Percentiles rank a stretch among this genome's conserved stretches.
Conservation (phyloP, 2,888 invertebrate genomes). For the Vesta saturnalis region DNA sequence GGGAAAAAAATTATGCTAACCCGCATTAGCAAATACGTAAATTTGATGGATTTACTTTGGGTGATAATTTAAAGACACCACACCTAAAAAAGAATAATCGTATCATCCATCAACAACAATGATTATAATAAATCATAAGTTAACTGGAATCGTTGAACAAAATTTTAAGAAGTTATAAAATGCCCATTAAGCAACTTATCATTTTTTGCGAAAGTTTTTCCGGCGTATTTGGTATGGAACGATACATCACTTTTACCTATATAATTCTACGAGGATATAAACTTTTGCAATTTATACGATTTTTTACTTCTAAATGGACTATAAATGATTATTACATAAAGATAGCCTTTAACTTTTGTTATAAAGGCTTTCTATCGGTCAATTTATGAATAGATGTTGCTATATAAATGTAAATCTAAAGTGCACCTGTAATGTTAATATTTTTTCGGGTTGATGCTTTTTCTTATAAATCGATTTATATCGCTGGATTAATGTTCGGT, state of each 20-base stretch:
- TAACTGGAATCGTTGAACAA: constrained; percentile 6
- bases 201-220: neutral
- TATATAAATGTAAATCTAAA: too few species aligned
- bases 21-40: neutral
- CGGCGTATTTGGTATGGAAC: constrained; percentile 5
- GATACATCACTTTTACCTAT: constrained; percentile 36
- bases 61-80: neutral
- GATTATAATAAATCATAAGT: constrained; percentile 4
- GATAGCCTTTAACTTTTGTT: neutral
- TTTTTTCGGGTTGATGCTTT: too few species aligned
- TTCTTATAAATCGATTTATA: too few species aligned
- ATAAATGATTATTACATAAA: neutral
- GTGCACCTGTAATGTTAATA: too few species aligned
- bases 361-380: too few species aligned
- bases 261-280: constrained; percentile 17
- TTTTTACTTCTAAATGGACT: neutral
- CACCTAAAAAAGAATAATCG: neutral
- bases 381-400: too few species aligned
- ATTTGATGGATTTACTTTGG: neutral
- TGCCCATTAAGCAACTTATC: constrained; percentile 5
- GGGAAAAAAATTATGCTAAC: too few species aligned
- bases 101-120: constrained; percentile 1
- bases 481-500: too few species aligned
- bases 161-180: constrained; percentile 6
- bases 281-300: neutral